These are phyloP conservation scores for Pogona vitticeps DNA, from an alignment of 2,113 vertebrate genomes.

Conservation along the genomic window DNA sequence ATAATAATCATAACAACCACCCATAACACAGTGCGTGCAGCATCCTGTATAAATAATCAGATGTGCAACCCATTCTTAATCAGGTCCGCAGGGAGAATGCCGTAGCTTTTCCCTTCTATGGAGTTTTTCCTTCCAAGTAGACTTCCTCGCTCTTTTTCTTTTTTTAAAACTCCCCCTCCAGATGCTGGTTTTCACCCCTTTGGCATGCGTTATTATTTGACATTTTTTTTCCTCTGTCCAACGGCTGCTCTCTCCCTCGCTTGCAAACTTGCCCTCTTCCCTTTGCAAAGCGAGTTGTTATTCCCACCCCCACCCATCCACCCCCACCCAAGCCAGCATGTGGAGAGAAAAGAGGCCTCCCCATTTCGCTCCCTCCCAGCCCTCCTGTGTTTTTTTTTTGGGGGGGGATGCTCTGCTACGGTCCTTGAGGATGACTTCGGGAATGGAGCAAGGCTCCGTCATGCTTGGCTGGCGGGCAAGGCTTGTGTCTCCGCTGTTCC, in stretches of 20 bases:
- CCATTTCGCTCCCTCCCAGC: neutral
- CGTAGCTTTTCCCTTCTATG: slow-evolving; percentile 59
- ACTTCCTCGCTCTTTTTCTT: slow-evolving; percentile 58
- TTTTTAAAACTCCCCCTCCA: slow-evolving; percentile 58
- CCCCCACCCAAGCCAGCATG: neutral
- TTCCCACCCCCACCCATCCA: neutral
- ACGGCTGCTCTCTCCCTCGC: fast-evolving
- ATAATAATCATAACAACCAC: neutral
- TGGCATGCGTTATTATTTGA: neutral
- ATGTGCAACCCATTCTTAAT: neutral
- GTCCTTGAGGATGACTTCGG: neutral
- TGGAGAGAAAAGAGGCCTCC: neutral
- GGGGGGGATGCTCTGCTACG: neutral
- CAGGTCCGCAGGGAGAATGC: neutral
- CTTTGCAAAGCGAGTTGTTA: neutral
- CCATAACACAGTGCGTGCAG: too few species aligned
- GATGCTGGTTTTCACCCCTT: slow-evolving; percentile 46
- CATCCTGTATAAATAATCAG: neutral
- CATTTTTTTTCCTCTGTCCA: slow-evolving; percentile 44
- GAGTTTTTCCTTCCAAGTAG: slow-evolving; percentile 42
- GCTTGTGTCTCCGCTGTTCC: neutral
- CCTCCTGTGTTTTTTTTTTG: too few species aligned
- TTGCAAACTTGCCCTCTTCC: neutral
- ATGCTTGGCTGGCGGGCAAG: neutral
- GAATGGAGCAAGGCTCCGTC: neutral